phyloP scores from a whole-genome alignment of 1,140 invertebrate species.

The Penaeus japonicus region DNA sequence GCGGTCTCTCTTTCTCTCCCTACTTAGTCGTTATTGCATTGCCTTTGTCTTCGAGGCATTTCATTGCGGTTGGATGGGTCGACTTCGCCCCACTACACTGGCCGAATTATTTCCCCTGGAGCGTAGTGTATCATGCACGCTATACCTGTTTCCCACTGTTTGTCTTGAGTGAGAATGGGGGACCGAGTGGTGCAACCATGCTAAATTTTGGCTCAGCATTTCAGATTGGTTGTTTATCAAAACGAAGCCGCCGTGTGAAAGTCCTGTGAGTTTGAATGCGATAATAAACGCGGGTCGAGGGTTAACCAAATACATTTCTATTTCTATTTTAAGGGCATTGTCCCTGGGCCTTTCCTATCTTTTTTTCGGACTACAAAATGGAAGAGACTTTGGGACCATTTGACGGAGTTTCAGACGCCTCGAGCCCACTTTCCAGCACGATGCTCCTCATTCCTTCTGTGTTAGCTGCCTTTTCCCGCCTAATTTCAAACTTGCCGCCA shows the following conservation, averaged over 20 bases:
- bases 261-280: no score
- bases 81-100: slow-evolving; percentile 10
- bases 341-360: slow-evolving; percentile 28
- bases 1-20: background rate
- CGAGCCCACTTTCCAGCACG: slow-evolving; percentile 43
- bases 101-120: background rate
- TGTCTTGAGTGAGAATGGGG: background rate
- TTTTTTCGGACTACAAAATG: slow-evolving; percentile 41
- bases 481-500: background rate
- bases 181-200: no score
- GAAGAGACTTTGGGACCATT: slow-evolving; percentile 43
- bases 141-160: background rate
- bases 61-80: background rate
- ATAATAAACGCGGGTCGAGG: no score
- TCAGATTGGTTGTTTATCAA: no score
- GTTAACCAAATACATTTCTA: background rate
- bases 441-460: slow-evolving; percentile 41
- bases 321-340: slow-evolving; percentile 23
- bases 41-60: background rate
- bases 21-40: background rate
- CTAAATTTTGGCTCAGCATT: no score
- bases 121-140: background rate
- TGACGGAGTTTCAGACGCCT: slow-evolving; percentile 41
- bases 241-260: no score
- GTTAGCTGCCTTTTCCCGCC: slow-evolving; percentile 16